Base-by-base conservation (phyloP, 1,140 invertebrate genomes). In the Cataglyphis hispanica region DNA sequence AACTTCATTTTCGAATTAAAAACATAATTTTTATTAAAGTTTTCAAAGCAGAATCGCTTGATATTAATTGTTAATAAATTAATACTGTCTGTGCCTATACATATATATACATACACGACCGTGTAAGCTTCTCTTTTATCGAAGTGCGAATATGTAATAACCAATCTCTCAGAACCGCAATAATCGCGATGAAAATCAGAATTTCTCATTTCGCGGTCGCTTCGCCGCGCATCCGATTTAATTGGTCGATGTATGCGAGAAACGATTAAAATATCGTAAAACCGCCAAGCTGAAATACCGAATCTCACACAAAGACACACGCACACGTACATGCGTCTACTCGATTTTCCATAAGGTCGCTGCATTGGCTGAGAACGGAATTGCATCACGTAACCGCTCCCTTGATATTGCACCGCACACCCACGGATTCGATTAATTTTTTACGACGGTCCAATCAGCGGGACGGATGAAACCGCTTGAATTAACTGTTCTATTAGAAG, bases 381-480 rank as follows among this genome's bases (percentile, higher is more conserved):
- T 83, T 83, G 78, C 78, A 83, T 72, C 78, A 83, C 78, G 78
- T 83, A 83, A 83, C 78, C 78, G 53, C 78, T 83, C 78, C 67
- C 78, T 74, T 83, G 78, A 83, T 83, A 81, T 81, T 81, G 67
- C 78, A 72, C 66, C 53, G 78, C 78, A 80, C 40, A 83, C 16
- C 67, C 67, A 72, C 78, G 67, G 67, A 83, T 83, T 83, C 78
- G 78, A 83, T 83, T 83, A 83, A 83, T 83, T 83, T 83, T 83
- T 83, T 83, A 83, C 78, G 50, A 72, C 72, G 67, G 37, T 83
- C 78, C 78, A 83, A 83, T 83, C 78, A 74, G 78, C 10, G 67
- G 27, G 37, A 60, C 53, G 53, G 53, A 83, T 72, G 78, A 83
- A 83, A 83, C 53, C 56, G 53, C 37, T 83, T 74, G 78, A 83